Evolutionary conservation across 1,140 invertebrate genomes (phyloP).

Genomic region (Drosophila suzukii): DNA sequence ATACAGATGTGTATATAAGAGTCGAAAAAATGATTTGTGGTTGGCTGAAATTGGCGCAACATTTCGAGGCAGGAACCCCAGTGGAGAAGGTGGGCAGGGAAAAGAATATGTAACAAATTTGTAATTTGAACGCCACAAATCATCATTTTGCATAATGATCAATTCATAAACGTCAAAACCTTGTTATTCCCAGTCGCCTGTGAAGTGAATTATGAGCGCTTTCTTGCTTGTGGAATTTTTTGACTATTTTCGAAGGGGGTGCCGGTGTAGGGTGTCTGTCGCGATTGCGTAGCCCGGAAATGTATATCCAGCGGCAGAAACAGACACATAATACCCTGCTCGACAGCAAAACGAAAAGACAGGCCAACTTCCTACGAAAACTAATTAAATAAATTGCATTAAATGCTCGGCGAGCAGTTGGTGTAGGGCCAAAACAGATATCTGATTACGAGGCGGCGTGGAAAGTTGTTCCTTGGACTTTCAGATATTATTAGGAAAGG

Average conservation of each 20-base stretch:
- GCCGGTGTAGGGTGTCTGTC: background rate
- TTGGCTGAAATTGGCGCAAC: constrained; percentile 65
- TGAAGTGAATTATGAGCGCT: constrained; percentile 64
- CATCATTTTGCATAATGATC: constrained; percentile 84
- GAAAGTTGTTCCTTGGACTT: constrained; percentile 11
- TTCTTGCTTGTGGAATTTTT: constrained; percentile 50
- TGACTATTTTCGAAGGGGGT: constrained; percentile 16
- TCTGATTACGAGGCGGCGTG: constrained; percentile 47
- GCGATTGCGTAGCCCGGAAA: constrained; percentile 28
- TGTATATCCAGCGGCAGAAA: constrained; percentile 12
- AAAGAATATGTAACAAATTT: constrained; percentile 72
- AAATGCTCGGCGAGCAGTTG: constrained; percentile 33
- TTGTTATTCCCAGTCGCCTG: constrained; percentile 38
- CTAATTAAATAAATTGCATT: constrained; percentile 79
- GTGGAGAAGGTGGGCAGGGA: constrained; percentile 6
- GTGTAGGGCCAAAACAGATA: constrained; percentile 56
- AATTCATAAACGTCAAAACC: constrained; percentile 82
- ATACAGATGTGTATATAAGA: constrained; percentile 41
- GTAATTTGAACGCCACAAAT: constrained; percentile 84
- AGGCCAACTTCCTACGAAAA: constrained; percentile 61
- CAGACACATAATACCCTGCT: constrained; percentile 17
- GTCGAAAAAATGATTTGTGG: constrained; percentile 69
- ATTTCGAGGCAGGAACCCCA: constrained; percentile 21
- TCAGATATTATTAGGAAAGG: background rate
- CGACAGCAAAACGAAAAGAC: constrained; percentile 9